Base-by-base conservation (phyloP, 2,113 vertebrate genomes). In the Toxostoma redivivum region DNA sequence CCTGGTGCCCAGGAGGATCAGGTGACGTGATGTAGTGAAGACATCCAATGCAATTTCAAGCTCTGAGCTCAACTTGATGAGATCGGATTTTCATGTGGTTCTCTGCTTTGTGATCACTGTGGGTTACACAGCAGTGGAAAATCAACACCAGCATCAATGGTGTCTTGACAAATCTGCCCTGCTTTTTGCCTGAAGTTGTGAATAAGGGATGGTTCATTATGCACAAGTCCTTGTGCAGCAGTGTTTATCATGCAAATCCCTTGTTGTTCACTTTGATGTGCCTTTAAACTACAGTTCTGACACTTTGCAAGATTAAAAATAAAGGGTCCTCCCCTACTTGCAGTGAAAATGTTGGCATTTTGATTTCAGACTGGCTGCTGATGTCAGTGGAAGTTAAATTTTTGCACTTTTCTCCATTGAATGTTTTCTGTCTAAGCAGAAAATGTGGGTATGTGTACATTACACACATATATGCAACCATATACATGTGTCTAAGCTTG, bases 61-160 rank as follows among this genome's bases (percentile, higher is more conserved):
- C 92, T 92, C 74, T 90, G 80, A 88, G 81, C 78, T 92, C 74
- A 79, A 70, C 61, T 80, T 58, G 92, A 79, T 20, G 48, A 86
- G 53, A 44, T 8, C 3, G 8, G 86, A 79, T 92, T 92, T 96
- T 53, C 64, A 7, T 2, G 64, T 67, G 80, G 90, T 40, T 95
- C 90, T 84, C 69, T 21, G 67, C 61, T 64, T 91, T 96, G 93
- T 76, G 81, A 94, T 86, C 84, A 67, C 69, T 51, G 86, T 30
- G 86, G 84, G 88, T 94, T 92, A 81, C 83, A 50, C 42, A 87
- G 77, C 51, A 81, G 82, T 65, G 70, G 42, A 70, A 93, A 96
- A 72, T 56, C 92, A 90, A 90, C 88, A 84, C 23, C 69, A 71
- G 74, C 76, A 81, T 61, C 73, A 66, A 5, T 2, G 57, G 44